Base-by-base conservation (phyloP, 92 coral and sea anemone species). In the Porites cylindrica region DNA sequence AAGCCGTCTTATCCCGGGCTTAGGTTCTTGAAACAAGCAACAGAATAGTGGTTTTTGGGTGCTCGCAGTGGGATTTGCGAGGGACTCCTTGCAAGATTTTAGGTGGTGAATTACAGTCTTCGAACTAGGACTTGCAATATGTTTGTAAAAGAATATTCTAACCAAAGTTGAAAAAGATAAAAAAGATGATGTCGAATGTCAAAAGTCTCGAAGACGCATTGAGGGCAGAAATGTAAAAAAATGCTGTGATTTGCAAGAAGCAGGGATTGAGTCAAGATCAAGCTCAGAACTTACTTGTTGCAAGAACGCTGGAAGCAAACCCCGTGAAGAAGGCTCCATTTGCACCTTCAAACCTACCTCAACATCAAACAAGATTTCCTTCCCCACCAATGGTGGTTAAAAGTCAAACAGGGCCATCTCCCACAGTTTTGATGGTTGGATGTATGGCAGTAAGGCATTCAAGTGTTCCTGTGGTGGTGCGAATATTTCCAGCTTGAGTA, bases 201-300 rank as follows among this genome's bases (percentile, higher is more conserved):
- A 70, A 13, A 70, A 29, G 52, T 26, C 74, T 70, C 52, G 74
- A 70, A 32, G 52, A 70, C 18, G 74, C 23, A 50, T 70, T 70
- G 74, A 70, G 74, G n/a, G 74, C 3, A 29, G 74, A 12, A 32
- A 13, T 70, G n/a, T 29, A 51, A 0, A 70, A 29, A 70, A 70
- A 70, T 8, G n/a, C 74, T 17, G 52, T 32, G 52, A 50, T 24
- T 70, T 16, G 52, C 10, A 70, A 23, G 9, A 70, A 70, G 74
- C 74, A 50, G 52, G 74, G 74, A 29, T 70, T 70, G 74, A 70
- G 74, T 70, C 74, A 32, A 70, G 67, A 63, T 63, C 67, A 63
- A 63, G n/a, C 67, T 13, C 67, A 63, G 67, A 18, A 63, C 1
- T 13, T 6, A 63, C 67, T 5, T 16, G 18, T 16, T 1, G 23